Evolutionary conservation across 2,797 vertebrate species (phyloP).

Genomic region (Artibeus jamaicensis): DNA sequence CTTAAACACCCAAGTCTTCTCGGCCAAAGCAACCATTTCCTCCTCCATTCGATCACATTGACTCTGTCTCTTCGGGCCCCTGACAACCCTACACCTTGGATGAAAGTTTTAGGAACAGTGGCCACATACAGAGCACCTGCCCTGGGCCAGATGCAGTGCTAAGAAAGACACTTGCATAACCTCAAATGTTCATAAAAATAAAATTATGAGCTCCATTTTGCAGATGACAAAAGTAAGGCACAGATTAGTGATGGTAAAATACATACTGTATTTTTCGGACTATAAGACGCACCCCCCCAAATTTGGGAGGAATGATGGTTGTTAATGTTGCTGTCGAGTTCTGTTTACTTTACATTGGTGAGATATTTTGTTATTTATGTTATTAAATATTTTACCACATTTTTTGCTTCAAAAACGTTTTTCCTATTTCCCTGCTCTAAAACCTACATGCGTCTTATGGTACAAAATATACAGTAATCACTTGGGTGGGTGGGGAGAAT

Average conservation of each 20-base stretch:
- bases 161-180: not conserved
- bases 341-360: no score
- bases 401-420: no score
- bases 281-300: no score
- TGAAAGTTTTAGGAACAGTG: not conserved
- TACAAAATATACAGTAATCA: no score
- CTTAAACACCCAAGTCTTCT: not conserved
- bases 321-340: no score
- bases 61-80: not conserved
- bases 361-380: no score
- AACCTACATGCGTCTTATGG: no score
- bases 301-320: no score
- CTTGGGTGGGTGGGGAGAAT: not conserved
- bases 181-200: not conserved
- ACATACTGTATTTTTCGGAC: no score
- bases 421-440: no score
- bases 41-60: not conserved
- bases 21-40: not conserved
- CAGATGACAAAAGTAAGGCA: not conserved
- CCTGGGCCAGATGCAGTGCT: not conserved
- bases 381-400: no score
- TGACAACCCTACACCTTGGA: not conserved
- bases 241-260: not conserved
- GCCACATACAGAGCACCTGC: not conserved
- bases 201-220: not conserved